These are phyloP conservation scores for Podarcis siculus DNA, from an alignment of 2,797 vertebrate genomes.

Conservation along the genomic window DNA sequence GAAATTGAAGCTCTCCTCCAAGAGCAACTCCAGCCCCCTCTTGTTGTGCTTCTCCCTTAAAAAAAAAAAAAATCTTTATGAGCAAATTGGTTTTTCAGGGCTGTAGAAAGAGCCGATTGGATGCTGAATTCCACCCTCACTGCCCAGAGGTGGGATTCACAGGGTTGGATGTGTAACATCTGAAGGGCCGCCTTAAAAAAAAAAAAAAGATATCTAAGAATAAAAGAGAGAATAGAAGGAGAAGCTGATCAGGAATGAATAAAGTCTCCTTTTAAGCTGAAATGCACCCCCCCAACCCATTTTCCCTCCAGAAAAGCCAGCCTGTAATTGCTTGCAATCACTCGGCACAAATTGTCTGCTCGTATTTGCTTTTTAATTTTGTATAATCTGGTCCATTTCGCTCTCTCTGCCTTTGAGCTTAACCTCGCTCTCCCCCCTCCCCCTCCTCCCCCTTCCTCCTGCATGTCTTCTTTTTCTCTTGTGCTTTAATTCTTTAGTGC, in stretches of 20 bases:
- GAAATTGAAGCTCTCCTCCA: conserved; percentile 82
- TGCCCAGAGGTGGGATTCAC: conserved; percentile 81
- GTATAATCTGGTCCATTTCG: conserved; percentile 88
- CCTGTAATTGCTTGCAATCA: conserved; percentile 88
- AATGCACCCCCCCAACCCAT: conserved; percentile 76
- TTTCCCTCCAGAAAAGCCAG: conserved; percentile 83
- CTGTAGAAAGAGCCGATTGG: conserved; percentile 79
- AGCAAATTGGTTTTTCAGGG: conserved; percentile 83
- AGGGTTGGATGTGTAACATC: conserved; percentile 79
- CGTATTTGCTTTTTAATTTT: conserved; percentile 89
- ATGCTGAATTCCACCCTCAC: conserved; percentile 80
- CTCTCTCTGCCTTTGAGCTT: conserved; percentile 86
- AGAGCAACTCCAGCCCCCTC: conserved; percentile 71
- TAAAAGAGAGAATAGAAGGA: conserved; percentile 83
- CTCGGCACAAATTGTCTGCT: conserved; percentile 86
- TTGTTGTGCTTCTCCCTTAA: conserved; percentile 71
- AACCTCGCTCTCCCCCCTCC: conserved; percentile 79
- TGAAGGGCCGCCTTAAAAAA: conserved; percentile 73
- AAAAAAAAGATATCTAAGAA: conserved; percentile 81
- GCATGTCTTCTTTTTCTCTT: conserved; percentile 62
- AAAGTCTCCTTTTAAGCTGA: conserved; percentile 86
- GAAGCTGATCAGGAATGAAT: conserved; percentile 86
- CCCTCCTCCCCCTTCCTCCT: conserved; percentile 72
- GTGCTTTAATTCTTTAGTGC: conserved; percentile 74
- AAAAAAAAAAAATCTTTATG: conserved; percentile 76